phyloP scores from a whole-genome alignment of 53 echinoderm and acorn worm genomes.

The Crossaster papposus region DNA sequence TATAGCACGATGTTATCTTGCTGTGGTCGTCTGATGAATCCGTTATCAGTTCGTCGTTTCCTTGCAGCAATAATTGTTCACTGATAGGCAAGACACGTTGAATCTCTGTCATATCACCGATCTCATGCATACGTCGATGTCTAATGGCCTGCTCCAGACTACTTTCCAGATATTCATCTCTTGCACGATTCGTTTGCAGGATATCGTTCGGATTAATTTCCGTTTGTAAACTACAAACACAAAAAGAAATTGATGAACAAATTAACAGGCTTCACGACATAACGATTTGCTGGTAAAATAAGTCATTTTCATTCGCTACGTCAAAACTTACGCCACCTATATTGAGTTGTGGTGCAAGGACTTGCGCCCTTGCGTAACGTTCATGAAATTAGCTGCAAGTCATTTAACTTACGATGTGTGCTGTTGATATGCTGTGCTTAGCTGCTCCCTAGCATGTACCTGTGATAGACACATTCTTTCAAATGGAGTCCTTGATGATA shows the following conservation, averaged over 20 bases:
- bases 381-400: neutral
- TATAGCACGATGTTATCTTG: neutral
- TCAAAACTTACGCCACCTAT: too few relatives aligned
- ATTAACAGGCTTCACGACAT: too few relatives aligned
- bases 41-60: neutral
- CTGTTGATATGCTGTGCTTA: slow-evolving; percentile 25
- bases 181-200: slow-evolving; percentile 23
- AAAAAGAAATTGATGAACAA: neutral
- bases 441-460: slow-evolving; percentile 36
- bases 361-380: too few relatives aligned
- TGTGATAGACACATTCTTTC: slow-evolving; percentile 79
- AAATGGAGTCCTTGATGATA: slow-evolving; percentile 48
- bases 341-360: too few relatives aligned
- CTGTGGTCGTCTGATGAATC: neutral
- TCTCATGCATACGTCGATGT: slow-evolving; percentile 92
- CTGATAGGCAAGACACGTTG: neutral
- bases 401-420: slow-evolving; percentile 29
- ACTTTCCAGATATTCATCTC: slow-evolving; percentile 64
- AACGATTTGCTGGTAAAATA: too few relatives aligned
- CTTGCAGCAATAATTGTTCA: neutral
- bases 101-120: slow-evolving; percentile 66
- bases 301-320: too few relatives aligned
- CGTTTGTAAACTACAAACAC: slow-evolving; percentile 31
- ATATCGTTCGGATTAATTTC: slow-evolving; percentile 35
- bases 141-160: slow-evolving; percentile 64